Evolutionary conservation across 2,113 vertebrate species (phyloP).

Genomic region (Anhinga anhinga): DNA sequence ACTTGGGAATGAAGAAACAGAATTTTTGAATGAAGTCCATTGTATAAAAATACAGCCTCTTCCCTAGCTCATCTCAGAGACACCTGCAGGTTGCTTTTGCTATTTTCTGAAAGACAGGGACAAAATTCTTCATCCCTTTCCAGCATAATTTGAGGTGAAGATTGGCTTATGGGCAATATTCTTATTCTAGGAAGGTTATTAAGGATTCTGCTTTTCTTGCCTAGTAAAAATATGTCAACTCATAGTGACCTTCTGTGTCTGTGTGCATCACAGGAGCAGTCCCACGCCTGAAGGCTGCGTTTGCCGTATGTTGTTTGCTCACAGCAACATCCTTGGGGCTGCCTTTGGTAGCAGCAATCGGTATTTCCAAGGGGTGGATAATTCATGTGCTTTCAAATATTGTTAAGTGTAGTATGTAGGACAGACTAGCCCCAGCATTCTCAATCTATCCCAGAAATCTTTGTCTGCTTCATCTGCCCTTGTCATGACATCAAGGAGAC

Average conservation of each 20-base stretch:
- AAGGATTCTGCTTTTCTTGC: neutral
- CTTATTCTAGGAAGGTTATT: neutral
- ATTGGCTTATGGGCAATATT: neutral
- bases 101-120: neutral
- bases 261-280: neutral
- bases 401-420: neutral
- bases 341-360: neutral
- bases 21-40: neutral
- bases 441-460: neutral
- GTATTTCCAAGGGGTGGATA: neutral
- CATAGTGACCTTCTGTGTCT: neutral
- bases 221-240: neutral
- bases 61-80: neutral
- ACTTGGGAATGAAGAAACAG: neutral
- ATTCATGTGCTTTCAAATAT: neutral
- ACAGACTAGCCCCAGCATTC: neutral
- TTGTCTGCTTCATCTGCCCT: neutral
- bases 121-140: neutral
- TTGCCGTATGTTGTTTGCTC: neutral
- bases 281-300: rapidly evolving
- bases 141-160: neutral
- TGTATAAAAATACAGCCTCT: neutral
- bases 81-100: neutral
- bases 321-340: neutral
- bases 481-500: neutral